These are phyloP conservation scores for Mimumesa dahlbomi DNA, from an alignment of 2,888 invertebrate genomes.

Conservation along the genomic window DNA sequence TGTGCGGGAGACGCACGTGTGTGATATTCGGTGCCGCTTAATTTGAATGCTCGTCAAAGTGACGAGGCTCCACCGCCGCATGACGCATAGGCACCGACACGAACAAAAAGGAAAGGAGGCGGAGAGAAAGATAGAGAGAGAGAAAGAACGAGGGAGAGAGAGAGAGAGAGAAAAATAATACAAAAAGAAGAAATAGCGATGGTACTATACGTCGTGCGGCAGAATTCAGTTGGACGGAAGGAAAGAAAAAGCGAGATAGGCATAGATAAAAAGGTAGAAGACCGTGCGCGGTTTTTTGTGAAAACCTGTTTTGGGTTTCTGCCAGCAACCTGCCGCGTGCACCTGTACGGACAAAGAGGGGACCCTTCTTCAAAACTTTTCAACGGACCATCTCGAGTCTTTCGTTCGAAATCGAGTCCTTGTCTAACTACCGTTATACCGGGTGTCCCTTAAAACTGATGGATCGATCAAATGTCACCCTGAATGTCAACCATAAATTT, in stretches of 20 bases:
- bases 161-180: slow-evolving; percentile 20
- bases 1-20: slow-evolving; percentile 40
- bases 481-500: too few species aligned
- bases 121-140: slow-evolving; percentile 4
- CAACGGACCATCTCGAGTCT: slow-evolving; percentile 66
- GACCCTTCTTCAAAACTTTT: slow-evolving; percentile 67
- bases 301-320: slow-evolving; percentile 71
- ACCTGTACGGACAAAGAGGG: slow-evolving; percentile 71
- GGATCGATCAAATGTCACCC: too few species aligned
- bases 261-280: slow-evolving; percentile 54
- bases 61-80: slow-evolving; percentile 28
- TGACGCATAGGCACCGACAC: slow-evolving; percentile 17
- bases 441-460: slow-evolving; percentile 45
- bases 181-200: not conserved
- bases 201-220: not conserved
- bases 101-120: slow-evolving; percentile 19
- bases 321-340: slow-evolving; percentile 73
- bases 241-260: slow-evolving; percentile 26
- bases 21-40: slow-evolving; percentile 50
- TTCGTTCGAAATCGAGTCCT: slow-evolving; percentile 36
- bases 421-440: slow-evolving; percentile 31
- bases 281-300: slow-evolving; percentile 63
- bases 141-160: slow-evolving; percentile 19
- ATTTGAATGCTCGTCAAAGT: slow-evolving; percentile 66
- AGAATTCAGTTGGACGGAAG: not conserved